Evolutionary conservation across 2,888 invertebrate species (phyloP), one percentile per base, ranked within the genome.

Genomic region (Oxystoma pomonae): DNA sequence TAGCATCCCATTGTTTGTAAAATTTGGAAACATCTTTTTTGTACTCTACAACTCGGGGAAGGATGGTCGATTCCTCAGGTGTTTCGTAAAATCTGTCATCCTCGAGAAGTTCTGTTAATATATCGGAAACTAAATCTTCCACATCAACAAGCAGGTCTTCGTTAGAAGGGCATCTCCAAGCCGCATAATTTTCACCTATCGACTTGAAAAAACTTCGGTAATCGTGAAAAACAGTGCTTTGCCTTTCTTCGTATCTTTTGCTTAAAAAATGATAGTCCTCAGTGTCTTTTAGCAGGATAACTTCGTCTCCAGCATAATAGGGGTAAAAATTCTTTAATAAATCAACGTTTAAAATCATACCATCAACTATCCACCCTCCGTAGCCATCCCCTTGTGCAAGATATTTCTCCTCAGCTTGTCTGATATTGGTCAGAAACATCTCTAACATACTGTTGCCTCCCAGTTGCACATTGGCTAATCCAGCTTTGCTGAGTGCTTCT

Each of bases 301-400:
- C 80, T 68, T 86, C 82, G 73, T 87, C 85, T 19, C 87, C 85
- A 18, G 81, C 69, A 60, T 82, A 74, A 65, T 83, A 81, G 1
- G 79, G 75, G 22, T 81, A 78, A 12, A 89, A 73, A 63, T 76
- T 75, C 57, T 74, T 74, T 81, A 87, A 83, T 70, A 82, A 78
- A 65, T 83, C 81, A 16, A 80, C 65, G 67, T 85, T 80, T 19
- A 82, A 73, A 20, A 83, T 81, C 75, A 87, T 83, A 0, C 83
- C 86, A 72, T 88, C 87, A 60, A 89, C 77, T 66, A 89, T 82
- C 82, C 84, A 89, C 69, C 85, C 85, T 18, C 83, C 83, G 72
- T 62, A 65, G 20, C 65, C 82, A 63, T 75, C 72, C 59, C 78
- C 75, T 61, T 72, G 61, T 70, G 76, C 67, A 68, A 75, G 67